Evolutionary conservation across 2,797 vertebrate genomes (phyloP).

Genomic region (Melanotaenia nigrans): DNA sequence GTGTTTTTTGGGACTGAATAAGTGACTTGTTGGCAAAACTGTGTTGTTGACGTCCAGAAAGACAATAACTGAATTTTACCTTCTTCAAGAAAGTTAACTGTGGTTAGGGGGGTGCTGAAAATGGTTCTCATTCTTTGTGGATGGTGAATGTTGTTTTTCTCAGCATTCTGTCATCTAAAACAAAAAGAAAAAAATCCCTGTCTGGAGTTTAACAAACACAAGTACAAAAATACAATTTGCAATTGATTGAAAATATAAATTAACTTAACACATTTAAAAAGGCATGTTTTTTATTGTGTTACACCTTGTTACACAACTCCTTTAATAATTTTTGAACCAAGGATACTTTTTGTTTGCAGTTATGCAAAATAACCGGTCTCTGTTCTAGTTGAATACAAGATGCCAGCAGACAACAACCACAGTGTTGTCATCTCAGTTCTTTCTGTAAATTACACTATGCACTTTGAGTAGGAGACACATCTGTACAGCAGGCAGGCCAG

Average conservation of each 20-base stretch:
- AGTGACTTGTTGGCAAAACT: neutral
- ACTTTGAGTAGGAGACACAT: neutral
- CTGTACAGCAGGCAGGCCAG: neutral
- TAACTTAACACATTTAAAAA: neutral
- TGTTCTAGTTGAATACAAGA: neutral
- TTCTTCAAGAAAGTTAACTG: neutral
- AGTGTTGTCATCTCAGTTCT: neutral
- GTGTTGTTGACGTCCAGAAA: neutral
- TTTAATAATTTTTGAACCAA: neutral
- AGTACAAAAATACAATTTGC: neutral
- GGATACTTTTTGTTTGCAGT: neutral
- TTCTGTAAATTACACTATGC: neutral
- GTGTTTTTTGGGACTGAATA: neutral
- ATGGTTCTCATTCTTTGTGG: neutral
- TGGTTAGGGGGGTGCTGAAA: neutral
- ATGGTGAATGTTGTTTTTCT: neutral
- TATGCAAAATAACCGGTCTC: neutral
- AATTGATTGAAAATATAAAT: neutral
- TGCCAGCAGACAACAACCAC: neutral
- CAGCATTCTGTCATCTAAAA: neutral
- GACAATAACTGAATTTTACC: neutral
- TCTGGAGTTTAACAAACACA: neutral
- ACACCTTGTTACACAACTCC: neutral
- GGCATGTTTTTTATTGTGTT: neutral
- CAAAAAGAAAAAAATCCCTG: neutral